These are phyloP conservation scores for Hemichromis elongatus DNA, from an alignment of 2,113 vertebrate species.

Conservation along the genomic window DNA sequence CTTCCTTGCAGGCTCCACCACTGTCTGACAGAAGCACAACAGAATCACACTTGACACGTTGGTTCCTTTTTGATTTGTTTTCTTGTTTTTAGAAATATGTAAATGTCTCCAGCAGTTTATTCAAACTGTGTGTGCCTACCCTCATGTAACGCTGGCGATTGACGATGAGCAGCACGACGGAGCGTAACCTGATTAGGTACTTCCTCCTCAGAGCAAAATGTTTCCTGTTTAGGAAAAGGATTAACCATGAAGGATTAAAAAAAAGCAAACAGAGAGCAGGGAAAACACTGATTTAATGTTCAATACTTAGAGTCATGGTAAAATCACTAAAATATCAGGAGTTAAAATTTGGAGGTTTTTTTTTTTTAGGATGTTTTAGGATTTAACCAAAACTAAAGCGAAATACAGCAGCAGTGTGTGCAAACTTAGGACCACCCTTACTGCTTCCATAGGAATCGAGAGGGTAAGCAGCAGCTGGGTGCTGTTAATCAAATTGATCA, in stretches of 20 bases:
- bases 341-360: neutral
- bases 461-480: neutral
- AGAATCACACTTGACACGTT: conserved; percentile 40
- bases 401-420: neutral
- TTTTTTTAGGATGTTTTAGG: neutral
- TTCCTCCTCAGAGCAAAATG: conserved; percentile 76
- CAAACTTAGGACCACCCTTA: neutral
- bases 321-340: neutral
- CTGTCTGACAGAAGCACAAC: conserved; percentile 65
- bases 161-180: conserved; percentile 78
- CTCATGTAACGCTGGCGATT: conserved; percentile 85
- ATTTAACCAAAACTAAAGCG: neutral
- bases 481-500: neutral
- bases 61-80: neutral
- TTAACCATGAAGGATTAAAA: neutral
- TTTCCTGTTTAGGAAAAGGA: conserved; percentile 46
- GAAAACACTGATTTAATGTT: neutral
- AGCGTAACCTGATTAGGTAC: conserved; percentile 81
- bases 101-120: neutral
- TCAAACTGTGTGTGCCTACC: conserved; percentile 70
- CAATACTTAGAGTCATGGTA: neutral
- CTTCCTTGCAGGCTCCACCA: conserved; percentile 72
- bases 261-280: neutral
- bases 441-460: neutral
- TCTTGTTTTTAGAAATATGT: neutral